Evolutionary conservation across 64 coral and sea anemone species (phyloP).

Genomic region (Montipora foliosa): DNA sequence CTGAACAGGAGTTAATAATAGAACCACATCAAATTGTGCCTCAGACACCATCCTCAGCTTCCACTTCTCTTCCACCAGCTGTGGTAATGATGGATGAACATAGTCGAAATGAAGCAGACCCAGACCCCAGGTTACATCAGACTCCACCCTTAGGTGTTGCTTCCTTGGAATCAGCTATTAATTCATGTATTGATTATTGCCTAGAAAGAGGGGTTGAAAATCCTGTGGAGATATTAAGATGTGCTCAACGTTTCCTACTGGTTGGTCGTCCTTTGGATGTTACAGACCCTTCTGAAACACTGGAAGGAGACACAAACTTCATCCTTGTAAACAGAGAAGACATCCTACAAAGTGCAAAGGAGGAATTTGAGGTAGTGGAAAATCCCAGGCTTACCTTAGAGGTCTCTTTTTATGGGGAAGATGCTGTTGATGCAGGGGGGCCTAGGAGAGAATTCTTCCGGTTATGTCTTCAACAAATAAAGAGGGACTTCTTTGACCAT

Average conservation of each 20-base stretch:
- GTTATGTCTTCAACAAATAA: constrained; percentile 61
- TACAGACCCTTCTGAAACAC: constrained; percentile 45
- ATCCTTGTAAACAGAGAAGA: constrained; percentile 59
- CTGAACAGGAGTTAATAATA: background rate
- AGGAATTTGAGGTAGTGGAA: constrained; percentile 50
- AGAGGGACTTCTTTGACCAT: constrained; percentile 60
- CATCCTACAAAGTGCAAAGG: constrained; percentile 65
- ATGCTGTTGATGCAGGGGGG: constrained; percentile 48
- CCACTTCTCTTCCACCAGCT: too few species aligned
- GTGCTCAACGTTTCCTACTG: constrained; percentile 46
- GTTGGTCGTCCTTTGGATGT: constrained; percentile 52
- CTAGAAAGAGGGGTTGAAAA: constrained; percentile 62
- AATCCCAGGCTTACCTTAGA: constrained; percentile 43
- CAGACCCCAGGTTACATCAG: too few species aligned
- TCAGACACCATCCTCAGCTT: too few species aligned
- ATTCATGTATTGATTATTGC: constrained; percentile 57
- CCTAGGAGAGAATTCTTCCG: constrained; percentile 70
- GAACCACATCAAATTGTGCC: too few species aligned
- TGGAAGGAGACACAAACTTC: constrained; percentile 66
- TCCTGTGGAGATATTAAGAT: constrained; percentile 68
- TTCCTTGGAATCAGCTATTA: constrained; percentile 13
- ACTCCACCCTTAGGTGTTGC: too few species aligned
- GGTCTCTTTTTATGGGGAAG: constrained; percentile 59
- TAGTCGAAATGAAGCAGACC: too few species aligned
- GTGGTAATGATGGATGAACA: too few species aligned